A percentile compares a stretch with the other conserved stretches of the same genome.
Evolutionary conservation across 2,113 vertebrate genomes (phyloP).

Genomic region (Phocoena phocoena): DNA sequence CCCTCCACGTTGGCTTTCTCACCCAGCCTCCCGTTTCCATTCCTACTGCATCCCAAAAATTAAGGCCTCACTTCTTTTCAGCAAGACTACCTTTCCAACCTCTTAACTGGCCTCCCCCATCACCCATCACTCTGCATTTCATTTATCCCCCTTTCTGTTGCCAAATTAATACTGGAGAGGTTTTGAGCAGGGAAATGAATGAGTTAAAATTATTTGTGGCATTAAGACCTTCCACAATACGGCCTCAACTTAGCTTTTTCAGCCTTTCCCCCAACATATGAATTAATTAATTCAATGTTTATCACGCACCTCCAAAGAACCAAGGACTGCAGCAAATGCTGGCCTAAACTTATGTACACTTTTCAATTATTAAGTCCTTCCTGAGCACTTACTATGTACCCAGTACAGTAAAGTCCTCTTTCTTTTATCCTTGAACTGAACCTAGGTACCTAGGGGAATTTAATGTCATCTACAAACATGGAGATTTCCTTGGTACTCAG

Average conservation of each 20-base stretch:
- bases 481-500: not conserved
- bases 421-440: conserved; percentile 17
- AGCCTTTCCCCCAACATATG: not conserved
- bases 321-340: not conserved
- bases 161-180: conserved; percentile 11
- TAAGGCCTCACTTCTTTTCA: not conserved
- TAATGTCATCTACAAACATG: not conserved
- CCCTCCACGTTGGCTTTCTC: not conserved
- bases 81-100: not conserved
- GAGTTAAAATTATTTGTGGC: not conserved
- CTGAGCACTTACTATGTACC: not conserved
- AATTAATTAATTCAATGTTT: conserved; percentile 4
- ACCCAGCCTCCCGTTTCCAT: not conserved
- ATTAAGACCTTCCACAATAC: not conserved
- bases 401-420: not conserved
- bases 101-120: not conserved
- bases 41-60: not conserved
- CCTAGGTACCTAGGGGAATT: not conserved
- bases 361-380: not conserved
- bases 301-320: not conserved
- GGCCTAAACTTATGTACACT: not conserved
- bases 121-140: not conserved
- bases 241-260: not conserved
- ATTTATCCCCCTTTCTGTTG: not conserved
- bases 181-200: not conserved